Evolutionary conservation across 2,113 vertebrate species (phyloP).

Genomic region (Madoqua kirkii): DNA sequence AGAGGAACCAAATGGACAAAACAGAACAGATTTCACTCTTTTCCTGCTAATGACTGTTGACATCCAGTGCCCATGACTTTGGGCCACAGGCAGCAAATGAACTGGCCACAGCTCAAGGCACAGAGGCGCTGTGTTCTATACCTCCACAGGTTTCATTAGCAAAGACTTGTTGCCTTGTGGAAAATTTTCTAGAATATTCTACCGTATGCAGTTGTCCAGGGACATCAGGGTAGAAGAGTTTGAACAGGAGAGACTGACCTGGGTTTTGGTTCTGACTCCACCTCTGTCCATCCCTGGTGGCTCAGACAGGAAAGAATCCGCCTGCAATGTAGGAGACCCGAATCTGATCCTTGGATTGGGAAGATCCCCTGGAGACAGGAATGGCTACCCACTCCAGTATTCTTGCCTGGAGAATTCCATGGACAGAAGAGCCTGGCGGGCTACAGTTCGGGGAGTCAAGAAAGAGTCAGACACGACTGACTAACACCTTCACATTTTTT

Average conservation of each 20-base stretch:
- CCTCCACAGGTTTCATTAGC: background rate
- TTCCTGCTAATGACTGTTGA: background rate
- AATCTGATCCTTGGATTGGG: background rate
- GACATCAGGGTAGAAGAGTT: background rate
- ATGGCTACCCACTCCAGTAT: background rate
- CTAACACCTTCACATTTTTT: background rate
- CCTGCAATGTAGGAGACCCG: background rate
- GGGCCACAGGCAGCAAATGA: background rate
- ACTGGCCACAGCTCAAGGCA: background rate
- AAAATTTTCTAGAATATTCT: slow-evolving; percentile 12
- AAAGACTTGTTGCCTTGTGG: background rate
- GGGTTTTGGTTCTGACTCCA: background rate
- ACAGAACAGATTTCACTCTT: background rate
- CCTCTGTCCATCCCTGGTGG: background rate
- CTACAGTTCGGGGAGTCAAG: background rate
- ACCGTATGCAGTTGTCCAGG: background rate
- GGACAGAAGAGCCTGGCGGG: background rate
- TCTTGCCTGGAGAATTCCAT: background rate
- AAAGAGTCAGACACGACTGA: background rate
- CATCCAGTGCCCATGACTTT: background rate
- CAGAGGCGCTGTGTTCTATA: background rate
- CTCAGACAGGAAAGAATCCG: background rate
- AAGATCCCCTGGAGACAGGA: background rate
- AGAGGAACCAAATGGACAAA: background rate
- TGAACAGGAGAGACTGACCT: background rate